Evolutionary conservation across 2,797 vertebrate genomes (phyloP).

Genomic region (Loris lydekkerianus): DNA sequence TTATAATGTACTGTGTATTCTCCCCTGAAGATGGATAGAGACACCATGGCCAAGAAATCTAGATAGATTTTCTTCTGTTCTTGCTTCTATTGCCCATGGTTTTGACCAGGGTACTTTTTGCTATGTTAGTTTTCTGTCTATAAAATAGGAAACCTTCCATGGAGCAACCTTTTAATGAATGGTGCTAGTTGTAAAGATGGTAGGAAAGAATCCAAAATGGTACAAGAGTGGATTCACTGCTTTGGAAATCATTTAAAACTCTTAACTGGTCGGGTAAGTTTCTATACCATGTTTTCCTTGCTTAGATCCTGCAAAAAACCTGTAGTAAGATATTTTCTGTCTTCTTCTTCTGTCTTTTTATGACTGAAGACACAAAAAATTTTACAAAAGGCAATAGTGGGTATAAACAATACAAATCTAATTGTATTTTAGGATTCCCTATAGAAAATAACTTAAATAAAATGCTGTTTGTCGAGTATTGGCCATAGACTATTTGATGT

Average conservation of each 20-base stretch:
- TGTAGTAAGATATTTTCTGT: constrained; percentile 56
- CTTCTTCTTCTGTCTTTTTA: background rate
- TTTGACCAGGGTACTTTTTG: constrained; percentile 48
- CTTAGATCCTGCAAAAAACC: constrained; percentile 39
- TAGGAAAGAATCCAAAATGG: constrained; percentile 22
- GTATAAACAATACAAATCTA: constrained; percentile 21
- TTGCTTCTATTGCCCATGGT: background rate
- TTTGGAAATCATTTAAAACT: constrained; percentile 63
- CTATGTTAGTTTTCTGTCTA: background rate
- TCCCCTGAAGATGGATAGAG: background rate
- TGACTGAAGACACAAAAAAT: constrained; percentile 19
- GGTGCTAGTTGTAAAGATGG: background rate
- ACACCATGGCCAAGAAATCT: background rate
- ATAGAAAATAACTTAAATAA: constrained; percentile 40
- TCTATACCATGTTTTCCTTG: background rate
- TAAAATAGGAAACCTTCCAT: constrained; percentile 60
- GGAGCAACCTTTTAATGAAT: constrained; percentile 38
- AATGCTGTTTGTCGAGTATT: constrained; percentile 11
- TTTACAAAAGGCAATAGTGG: background rate
- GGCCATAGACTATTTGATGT: background rate
- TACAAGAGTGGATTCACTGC: background rate
- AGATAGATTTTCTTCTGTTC: background rate
- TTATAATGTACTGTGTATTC: background rate
- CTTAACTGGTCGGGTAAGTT: constrained; percentile 1
- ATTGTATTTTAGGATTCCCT: constrained; percentile 15